A percentile compares a stretch with the other conserved stretches of the same genome.
Evolutionary conservation across 1,140 invertebrate species (phyloP).

Genomic region (Magallana gigas): DNA sequence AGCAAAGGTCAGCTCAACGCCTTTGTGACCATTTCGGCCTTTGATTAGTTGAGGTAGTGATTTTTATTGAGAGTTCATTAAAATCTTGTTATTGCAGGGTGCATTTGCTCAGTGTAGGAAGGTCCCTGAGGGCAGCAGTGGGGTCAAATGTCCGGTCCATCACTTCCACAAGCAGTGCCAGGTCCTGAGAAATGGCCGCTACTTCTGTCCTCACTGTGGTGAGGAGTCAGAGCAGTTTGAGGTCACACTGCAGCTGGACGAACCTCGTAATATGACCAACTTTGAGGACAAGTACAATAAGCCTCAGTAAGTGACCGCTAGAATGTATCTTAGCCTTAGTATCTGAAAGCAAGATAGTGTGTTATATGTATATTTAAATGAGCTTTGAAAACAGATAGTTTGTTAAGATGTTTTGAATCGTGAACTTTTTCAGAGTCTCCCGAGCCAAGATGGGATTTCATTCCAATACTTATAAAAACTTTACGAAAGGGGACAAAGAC

Average conservation of each 20-base stretch:
- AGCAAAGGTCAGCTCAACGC: too few species aligned
- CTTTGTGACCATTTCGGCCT: too few species aligned
- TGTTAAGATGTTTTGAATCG: too few species aligned
- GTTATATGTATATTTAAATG: too few species aligned
- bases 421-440: conserved; percentile 8
- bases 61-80: too few species aligned
- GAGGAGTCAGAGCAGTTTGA: conserved; percentile 82
- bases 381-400: not conserved
- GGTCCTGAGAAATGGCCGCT: conserved; percentile 81
- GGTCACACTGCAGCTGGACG: conserved; percentile 83
- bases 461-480: conserved; percentile 42
- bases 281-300: conserved; percentile 59
- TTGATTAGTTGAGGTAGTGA: too few species aligned
- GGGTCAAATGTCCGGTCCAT: conserved; percentile 79
- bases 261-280: conserved; percentile 56
- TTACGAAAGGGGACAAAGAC: conserved; percentile 53
- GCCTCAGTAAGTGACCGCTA: conserved; percentile 51
- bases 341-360: not conserved
- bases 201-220: conserved; percentile 89
- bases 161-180: conserved; percentile 88
- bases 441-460: conserved; percentile 61
- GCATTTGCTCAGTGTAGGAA: conserved; percentile 86
- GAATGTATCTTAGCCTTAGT: not conserved
- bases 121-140: conserved; percentile 66
- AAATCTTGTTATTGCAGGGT: conserved; percentile 79